Conservation (phyloP, 2,113 vertebrate species). For the Cryptomyrus ogoouensis region DNA sequence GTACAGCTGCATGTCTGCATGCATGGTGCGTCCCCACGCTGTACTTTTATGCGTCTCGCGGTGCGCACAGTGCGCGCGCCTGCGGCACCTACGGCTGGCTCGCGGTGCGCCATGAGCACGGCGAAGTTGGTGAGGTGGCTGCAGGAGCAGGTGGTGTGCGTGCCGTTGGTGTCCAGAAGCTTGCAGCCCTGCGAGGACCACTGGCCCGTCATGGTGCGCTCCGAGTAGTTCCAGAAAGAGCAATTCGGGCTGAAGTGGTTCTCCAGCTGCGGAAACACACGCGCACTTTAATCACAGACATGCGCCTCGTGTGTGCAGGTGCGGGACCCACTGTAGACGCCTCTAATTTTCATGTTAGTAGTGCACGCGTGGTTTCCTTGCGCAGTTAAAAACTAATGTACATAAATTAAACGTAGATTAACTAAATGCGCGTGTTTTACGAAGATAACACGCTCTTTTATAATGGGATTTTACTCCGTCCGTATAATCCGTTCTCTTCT, state of each 20-base stretch:
- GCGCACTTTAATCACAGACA: background rate
- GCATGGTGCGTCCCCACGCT: background rate
- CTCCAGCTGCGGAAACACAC: slow-evolving; percentile 60
- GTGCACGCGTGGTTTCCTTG: background rate
- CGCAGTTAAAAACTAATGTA: background rate
- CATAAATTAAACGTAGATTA: slow-evolving; percentile 13
- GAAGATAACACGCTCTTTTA: background rate
- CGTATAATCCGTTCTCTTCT: background rate
- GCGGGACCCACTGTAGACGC: background rate
- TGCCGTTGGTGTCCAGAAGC: slow-evolving; percentile 79
- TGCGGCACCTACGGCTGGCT: slow-evolving; percentile 65
- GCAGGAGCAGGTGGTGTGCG: slow-evolving; percentile 89
- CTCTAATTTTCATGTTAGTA: background rate
- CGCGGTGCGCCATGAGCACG: slow-evolving; percentile 82
- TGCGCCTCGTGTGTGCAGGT: background rate
- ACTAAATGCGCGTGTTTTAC: slow-evolving; percentile 4
- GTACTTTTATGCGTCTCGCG: background rate
- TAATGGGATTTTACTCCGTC: background rate
- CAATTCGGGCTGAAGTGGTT: slow-evolving; percentile 89
- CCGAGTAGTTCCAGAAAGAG: slow-evolving; percentile 94
- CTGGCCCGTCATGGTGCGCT: slow-evolving; percentile 85
- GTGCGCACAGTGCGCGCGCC: background rate
- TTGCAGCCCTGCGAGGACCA: slow-evolving; percentile 89
- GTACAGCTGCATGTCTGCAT: background rate
- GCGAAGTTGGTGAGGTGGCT: slow-evolving; percentile 94